Evolutionary conservation across 2,113 vertebrate genomes (phyloP).

Genomic region (Dicrurus megarhynchus): DNA sequence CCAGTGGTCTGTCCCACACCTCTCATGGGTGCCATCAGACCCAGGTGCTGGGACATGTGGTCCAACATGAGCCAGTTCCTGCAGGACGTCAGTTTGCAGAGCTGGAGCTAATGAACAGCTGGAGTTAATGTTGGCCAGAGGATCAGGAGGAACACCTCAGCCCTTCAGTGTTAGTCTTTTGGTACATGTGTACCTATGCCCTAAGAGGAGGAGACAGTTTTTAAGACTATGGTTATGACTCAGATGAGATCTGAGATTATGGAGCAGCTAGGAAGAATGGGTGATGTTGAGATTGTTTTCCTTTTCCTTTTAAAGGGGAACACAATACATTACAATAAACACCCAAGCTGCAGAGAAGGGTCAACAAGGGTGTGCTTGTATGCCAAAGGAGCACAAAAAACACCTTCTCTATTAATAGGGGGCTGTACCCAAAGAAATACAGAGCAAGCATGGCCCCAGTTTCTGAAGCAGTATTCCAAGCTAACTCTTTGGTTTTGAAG

Average conservation of each 20-base stretch:
- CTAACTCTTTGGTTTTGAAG: neutral
- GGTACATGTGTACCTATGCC: accelerated
- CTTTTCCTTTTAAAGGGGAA: neutral
- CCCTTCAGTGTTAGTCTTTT: neutral
- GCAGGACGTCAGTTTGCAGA: neutral
- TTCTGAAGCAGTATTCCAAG: neutral
- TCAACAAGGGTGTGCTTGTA: neutral
- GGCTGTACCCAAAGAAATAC: neutral
- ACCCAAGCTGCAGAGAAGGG: neutral
- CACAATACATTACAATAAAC: neutral
- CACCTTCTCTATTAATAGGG: neutral
- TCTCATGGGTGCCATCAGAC: neutral
- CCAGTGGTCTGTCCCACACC: neutral
- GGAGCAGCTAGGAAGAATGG: neutral
- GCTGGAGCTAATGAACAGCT: neutral
- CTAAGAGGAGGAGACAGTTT: neutral
- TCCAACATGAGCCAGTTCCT: neutral
- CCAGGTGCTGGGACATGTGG: accelerated
- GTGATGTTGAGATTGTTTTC: neutral
- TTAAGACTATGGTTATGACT: neutral
- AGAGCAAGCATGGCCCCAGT: neutral
- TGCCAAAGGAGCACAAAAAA: neutral
- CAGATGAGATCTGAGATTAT: neutral
- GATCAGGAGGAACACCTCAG: neutral
- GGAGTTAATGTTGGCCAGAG: neutral